Conservation (phyloP, 2,888 invertebrate genomes). For the Seira musarum region DNA sequence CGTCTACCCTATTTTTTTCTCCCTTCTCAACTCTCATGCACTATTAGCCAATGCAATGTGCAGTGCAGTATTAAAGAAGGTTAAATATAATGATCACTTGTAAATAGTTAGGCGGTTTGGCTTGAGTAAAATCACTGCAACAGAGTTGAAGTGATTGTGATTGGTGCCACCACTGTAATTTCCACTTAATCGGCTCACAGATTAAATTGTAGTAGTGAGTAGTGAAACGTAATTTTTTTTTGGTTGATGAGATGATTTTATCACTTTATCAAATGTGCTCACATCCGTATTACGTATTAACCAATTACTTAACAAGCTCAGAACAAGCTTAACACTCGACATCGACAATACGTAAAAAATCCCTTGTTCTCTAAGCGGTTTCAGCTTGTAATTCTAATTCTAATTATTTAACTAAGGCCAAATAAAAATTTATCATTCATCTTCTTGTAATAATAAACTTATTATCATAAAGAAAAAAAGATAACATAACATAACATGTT, state of each 20-base stretch:
- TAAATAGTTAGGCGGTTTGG: background rate
- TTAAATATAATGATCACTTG: background rate
- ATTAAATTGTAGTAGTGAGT: background rate
- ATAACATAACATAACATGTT: background rate
- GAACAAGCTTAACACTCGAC: background rate
- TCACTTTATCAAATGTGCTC: background rate
- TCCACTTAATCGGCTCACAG: background rate
- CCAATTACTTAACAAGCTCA: background rate
- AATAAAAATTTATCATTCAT: background rate
- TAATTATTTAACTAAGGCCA: too few relatives aligned
- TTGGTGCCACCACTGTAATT: background rate
- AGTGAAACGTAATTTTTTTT: background rate
- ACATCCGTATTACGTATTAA: slow-evolving; percentile 7
- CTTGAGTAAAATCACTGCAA: background rate
- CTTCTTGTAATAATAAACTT: background rate
- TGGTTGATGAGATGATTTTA: too few relatives aligned
- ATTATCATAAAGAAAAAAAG: slow-evolving; percentile 7
- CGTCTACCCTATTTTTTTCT: slow-evolving; percentile 1
- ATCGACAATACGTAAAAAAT: too few relatives aligned
- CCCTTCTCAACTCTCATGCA: background rate
- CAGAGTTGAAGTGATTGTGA: too few relatives aligned
- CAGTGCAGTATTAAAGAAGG: slow-evolving; percentile 4
- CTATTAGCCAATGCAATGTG: slow-evolving; percentile 3
- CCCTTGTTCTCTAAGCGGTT: too few relatives aligned
- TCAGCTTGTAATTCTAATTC: too few relatives aligned